Percentiles rank a stretch among this genome's conserved stretches.
Evolutionary conservation across 2,888 invertebrate species (phyloP).

Genomic region (Dinocampus coccinellae): DNA sequence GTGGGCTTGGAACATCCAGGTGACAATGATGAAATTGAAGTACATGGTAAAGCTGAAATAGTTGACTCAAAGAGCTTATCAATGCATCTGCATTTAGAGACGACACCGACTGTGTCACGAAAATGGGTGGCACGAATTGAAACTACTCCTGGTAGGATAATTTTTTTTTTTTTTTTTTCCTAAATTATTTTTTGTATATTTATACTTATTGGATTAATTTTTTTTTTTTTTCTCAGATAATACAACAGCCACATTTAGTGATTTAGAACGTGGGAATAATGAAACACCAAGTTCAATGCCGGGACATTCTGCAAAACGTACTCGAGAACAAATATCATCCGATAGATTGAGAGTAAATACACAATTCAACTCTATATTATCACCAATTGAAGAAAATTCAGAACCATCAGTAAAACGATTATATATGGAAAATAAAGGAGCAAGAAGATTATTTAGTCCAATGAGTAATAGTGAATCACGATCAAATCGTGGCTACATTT

Average conservation of each 20-base stretch:
- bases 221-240: background rate
- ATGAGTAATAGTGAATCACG: conserved; percentile 39
- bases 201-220: background rate
- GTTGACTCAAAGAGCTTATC: conserved; percentile 53
- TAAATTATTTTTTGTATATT: background rate
- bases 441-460: conserved; percentile 71
- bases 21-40: conserved; percentile 64
- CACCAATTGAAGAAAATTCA: conserved; percentile 62
- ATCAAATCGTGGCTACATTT: conserved; percentile 48
- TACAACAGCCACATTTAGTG: conserved; percentile 10
- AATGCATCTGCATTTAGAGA: conserved; percentile 53
- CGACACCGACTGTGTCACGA: conserved; percentile 55
- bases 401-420: conserved; percentile 65
- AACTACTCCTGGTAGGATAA: conserved; percentile 51
- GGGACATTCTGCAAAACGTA: conserved; percentile 50
- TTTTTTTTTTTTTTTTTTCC: background rate
- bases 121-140: conserved; percentile 48
- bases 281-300: background rate
- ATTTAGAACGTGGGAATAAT: background rate
- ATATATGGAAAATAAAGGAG: conserved; percentile 67
- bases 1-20: conserved; percentile 72
- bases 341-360: conserved; percentile 50
- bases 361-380: conserved; percentile 58
- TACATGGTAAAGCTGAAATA: conserved; percentile 71
- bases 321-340: conserved; percentile 52